Evolutionary conservation across 1,140 invertebrate genomes (phyloP).

Genomic region (Gryllus bimaculatus): DNA sequence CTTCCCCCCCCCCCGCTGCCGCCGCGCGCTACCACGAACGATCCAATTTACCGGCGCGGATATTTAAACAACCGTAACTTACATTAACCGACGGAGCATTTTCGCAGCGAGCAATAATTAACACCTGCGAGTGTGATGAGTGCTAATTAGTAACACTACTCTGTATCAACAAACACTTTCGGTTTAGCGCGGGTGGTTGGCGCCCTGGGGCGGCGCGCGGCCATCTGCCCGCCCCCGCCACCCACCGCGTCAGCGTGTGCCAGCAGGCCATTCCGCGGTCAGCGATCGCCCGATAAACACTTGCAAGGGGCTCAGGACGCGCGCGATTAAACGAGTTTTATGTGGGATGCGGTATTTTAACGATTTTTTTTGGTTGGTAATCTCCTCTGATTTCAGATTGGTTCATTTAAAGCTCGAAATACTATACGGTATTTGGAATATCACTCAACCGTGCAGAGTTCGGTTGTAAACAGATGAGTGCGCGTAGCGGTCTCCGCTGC

Average conservation of each 20-base stretch:
- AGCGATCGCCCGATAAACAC: no score
- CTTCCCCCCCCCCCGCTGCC: no score
- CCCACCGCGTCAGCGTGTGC: no score
- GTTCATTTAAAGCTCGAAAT: neutral
- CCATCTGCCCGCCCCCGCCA: no score
- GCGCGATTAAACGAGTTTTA: neutral
- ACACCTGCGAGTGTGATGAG: neutral
- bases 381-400: neutral
- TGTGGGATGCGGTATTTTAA: neutral
- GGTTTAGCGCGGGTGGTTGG: neutral
- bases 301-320: no score
- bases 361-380: neutral
- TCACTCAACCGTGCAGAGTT: neutral
- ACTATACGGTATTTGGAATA: neutral
- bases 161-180: constrained; percentile 1
- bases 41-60: neutral
- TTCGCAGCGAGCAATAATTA: neutral
- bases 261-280: no score
- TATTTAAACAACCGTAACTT: neutral
- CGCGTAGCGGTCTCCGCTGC: neutral
- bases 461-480: neutral
- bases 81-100: neutral
- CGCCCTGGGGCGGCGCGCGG: no score
- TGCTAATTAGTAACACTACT: neutral
- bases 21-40: no score